Conservation (phyloP, 2,113 vertebrate genomes). For the Mixornis gularis region DNA sequence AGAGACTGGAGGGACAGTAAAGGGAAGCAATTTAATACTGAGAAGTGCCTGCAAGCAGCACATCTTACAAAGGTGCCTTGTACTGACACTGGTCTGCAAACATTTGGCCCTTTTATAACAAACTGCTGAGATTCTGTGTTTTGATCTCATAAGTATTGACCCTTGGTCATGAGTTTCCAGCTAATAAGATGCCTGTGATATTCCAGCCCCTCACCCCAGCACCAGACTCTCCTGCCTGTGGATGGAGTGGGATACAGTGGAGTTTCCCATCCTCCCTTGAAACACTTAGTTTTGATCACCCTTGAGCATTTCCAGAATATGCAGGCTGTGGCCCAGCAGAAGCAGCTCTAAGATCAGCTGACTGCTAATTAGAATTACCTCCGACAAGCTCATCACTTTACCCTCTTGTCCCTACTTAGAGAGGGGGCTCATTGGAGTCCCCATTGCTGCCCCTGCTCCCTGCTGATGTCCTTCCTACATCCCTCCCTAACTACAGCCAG, state of each 20-base stretch:
- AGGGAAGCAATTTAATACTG: neutral
- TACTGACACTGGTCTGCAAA: neutral
- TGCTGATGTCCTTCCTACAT: neutral
- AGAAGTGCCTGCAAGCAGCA: neutral
- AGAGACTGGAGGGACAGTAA: neutral
- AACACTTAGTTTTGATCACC: neutral
- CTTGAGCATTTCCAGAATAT: neutral
- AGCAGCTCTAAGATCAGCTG: neutral
- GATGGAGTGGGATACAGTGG: neutral
- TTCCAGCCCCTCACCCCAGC: neutral
- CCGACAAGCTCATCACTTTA: neutral
- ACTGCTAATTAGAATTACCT: neutral
- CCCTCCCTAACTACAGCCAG: neutral
- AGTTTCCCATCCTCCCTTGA: neutral
- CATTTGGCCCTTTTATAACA: neutral
- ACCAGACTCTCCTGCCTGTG: neutral
- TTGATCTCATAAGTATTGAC: neutral
- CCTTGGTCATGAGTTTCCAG: neutral
- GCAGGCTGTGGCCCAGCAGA: neutral
- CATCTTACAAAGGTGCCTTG: neutral
- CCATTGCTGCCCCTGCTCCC: neutral
- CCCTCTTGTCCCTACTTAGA: neutral
- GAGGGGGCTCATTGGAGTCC: fast-evolving
- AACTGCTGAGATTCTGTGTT: neutral
- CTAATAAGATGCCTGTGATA: neutral